phyloP scores from a whole-genome alignment of 2,888 invertebrate genomes.

The Palloptera scutellata region DNA sequence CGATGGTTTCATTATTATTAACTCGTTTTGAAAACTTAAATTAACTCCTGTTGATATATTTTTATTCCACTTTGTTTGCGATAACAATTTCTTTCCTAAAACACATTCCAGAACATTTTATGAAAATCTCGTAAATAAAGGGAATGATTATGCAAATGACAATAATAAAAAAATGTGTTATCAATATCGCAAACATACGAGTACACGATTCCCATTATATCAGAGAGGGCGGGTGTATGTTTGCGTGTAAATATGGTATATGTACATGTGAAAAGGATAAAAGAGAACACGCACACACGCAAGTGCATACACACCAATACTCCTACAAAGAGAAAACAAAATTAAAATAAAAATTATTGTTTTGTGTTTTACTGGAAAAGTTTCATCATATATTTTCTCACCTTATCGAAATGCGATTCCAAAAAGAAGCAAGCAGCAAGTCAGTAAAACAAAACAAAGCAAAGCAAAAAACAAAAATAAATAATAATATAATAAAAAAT shows the following conservation, averaged over 20 bases:
- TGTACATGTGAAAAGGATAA: no score
- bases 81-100: not conserved
- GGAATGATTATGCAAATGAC: no score
- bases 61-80: slow-evolving; percentile 1
- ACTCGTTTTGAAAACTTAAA: slow-evolving; percentile 3
- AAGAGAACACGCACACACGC: no score
- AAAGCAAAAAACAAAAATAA: not conserved
- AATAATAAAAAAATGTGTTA: no score
- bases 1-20: no score
- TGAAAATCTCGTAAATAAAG: no score
- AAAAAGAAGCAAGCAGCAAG: not conserved
- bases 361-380: slow-evolving; percentile 16
- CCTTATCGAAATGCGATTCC: slow-evolving; percentile 14
- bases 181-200: no score
- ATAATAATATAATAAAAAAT: not conserved
- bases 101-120: no score
- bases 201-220: no score
- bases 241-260: no score
- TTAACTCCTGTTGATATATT: slow-evolving; percentile 3
- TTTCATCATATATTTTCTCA: slow-evolving; percentile 4
- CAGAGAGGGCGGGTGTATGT: no score
- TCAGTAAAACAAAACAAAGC: not conserved
- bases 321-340: not conserved
- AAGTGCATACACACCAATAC: no score
- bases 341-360: not conserved